Conservation (phyloP, 2,113 vertebrate genomes). For the Perognathus longimembris region DNA sequence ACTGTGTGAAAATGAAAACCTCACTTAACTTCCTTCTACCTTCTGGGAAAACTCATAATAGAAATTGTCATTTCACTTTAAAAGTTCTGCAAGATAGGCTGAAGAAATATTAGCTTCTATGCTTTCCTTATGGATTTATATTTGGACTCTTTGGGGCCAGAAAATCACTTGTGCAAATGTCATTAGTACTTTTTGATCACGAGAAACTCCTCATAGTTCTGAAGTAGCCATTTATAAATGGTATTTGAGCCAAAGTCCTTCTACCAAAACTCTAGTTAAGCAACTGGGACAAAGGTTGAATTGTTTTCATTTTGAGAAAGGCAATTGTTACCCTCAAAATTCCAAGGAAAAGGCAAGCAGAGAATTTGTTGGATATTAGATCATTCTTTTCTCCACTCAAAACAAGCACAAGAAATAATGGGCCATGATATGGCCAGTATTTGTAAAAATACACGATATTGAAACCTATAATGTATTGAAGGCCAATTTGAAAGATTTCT, state of each 20-base stretch:
- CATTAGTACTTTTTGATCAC: constrained; percentile 48
- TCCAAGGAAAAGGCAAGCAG: constrained; percentile 29
- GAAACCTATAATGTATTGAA: constrained; percentile 24
- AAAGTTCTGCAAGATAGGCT: constrained; percentile 19
- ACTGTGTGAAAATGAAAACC: constrained; percentile 39
- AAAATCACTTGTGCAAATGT: constrained; percentile 49
- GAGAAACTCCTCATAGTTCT: constrained; percentile 66
- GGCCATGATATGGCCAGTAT: background rate
- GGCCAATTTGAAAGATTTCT: background rate
- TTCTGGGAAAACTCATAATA: constrained; percentile 42
- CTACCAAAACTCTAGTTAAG: constrained; percentile 29
- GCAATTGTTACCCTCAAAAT: constrained; percentile 52
- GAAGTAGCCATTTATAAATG: constrained; percentile 19
- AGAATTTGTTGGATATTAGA: constrained; percentile 30
- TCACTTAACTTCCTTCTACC: constrained; percentile 15
- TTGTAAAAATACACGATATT: constrained; percentile 25
- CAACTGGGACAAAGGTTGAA: constrained; percentile 52
- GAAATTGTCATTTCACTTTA: constrained; percentile 41
- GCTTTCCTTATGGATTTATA: constrained; percentile 40
- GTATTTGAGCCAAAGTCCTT: constrained; percentile 44
- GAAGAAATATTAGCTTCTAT: constrained; percentile 10
- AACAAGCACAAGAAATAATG: constrained; percentile 13
- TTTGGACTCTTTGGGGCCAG: constrained; percentile 15
- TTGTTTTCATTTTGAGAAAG: constrained; percentile 72
- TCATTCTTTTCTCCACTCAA: too few species aligned